These are phyloP conservation scores for Pyrocephalus nanus DNA, from an alignment of 2,797 vertebrate genomes.

Conservation along the genomic window DNA sequence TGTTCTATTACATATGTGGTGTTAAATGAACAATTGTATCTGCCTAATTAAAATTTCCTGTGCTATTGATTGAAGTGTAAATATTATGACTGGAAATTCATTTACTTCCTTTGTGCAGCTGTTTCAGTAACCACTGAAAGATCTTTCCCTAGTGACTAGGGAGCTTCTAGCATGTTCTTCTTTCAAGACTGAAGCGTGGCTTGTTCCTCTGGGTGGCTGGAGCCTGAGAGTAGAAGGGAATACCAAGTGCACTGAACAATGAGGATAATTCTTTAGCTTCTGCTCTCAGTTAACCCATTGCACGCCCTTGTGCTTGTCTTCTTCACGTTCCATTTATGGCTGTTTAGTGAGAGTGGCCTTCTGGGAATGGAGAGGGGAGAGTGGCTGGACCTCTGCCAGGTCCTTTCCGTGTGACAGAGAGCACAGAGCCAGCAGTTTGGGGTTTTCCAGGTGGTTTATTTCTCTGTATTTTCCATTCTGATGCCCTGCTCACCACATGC, in stretches of 20 bases:
- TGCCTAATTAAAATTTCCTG: background rate
- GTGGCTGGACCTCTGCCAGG: background rate
- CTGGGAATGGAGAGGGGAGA: background rate
- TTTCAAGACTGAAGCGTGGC: background rate
- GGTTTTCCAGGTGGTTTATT: background rate
- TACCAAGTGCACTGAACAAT: background rate
- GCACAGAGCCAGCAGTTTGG: background rate
- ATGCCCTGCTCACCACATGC: background rate
- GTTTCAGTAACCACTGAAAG: background rate
- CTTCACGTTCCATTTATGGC: background rate
- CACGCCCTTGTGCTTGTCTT: background rate
- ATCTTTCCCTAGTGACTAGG: background rate
- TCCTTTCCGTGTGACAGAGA: background rate
- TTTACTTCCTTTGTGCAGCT: constrained; percentile 10
- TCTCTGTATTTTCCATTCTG: background rate
- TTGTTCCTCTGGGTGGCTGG: background rate
- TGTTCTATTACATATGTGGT: background rate
- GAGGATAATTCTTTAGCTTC: background rate
- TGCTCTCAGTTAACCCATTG: background rate
- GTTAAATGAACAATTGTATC: background rate
- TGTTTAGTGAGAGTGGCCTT: background rate
- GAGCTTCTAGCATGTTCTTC: background rate
- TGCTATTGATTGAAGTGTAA: constrained; percentile 16
- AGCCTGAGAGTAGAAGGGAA: background rate
- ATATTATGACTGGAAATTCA: constrained; percentile 28